phyloP scores from a whole-genome alignment of 2,888 invertebrate genomes.

The Girardia tigrina region DNA sequence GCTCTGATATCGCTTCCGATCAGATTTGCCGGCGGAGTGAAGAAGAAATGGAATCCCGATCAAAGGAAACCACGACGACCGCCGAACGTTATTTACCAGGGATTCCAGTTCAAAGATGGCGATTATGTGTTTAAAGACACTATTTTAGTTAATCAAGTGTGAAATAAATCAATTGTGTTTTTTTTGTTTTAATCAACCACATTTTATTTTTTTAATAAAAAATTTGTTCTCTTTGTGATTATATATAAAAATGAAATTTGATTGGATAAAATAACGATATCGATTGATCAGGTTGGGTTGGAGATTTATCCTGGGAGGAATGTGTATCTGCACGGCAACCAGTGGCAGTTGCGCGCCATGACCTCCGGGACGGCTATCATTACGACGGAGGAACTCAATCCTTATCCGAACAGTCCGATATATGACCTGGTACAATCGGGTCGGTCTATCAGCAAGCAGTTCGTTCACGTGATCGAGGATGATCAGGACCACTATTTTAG shows the following conservation, averaged over 20 bases:
- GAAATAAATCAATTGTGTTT: too few species aligned
- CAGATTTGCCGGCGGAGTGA: neutral
- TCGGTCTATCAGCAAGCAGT: neutral
- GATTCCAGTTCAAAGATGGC: conserved; percentile 29
- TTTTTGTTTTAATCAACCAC: too few species aligned
- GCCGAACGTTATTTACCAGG: neutral
- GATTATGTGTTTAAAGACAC: conserved; percentile 29
- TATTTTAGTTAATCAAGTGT: conserved; percentile 24
- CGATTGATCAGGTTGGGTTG: conserved; percentile 21
- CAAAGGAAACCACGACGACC: neutral
- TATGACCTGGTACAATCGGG: conserved; percentile 11
- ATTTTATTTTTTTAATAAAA: too few species aligned
- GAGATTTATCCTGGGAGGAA: conserved; percentile 30
- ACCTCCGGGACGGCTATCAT: conserved; percentile 10
- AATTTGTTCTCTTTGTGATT: too few species aligned
- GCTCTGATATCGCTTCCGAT: neutral
- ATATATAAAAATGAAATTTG: too few species aligned
- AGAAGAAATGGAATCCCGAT: neutral
- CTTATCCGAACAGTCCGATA: conserved; percentile 30
- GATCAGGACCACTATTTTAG: neutral
- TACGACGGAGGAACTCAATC: neutral
- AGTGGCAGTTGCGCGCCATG: neutral
- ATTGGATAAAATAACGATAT: too few species aligned
- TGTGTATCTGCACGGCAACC: conserved; percentile 1
- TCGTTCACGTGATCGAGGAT: conserved; percentile 20